Conservation (phyloP, 2,888 invertebrate genomes). For the Pyralis farinalis region DNA sequence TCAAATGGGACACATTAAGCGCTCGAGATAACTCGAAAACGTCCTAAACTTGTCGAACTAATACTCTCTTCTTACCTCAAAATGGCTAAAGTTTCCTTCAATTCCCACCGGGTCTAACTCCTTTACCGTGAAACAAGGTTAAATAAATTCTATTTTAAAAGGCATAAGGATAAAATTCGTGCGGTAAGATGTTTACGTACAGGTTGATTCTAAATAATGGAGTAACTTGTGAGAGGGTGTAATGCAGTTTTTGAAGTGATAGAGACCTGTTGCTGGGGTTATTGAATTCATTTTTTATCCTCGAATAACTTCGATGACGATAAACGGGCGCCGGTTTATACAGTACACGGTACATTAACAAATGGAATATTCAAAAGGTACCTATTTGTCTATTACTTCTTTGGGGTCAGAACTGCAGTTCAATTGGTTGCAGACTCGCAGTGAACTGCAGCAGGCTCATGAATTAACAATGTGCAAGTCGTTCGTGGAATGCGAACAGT, state of each 20-base stretch:
- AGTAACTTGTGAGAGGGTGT: slow-evolving; percentile 46
- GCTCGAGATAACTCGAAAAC: slow-evolving; percentile 57
- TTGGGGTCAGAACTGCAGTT: neutral
- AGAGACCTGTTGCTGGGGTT: slow-evolving; percentile 51
- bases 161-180: slow-evolving; percentile 27
- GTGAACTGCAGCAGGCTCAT: neutral
- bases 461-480: neutral
- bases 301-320: slow-evolving; percentile 21
- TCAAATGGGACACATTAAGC: slow-evolving; percentile 27
- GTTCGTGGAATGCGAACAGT: neutral
- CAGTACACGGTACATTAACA: neutral
- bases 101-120: slow-evolving; percentile 35
- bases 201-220: slow-evolving; percentile 53
- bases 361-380: neutral
- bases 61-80: slow-evolving; percentile 69
- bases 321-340: slow-evolving; percentile 1
- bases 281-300: slow-evolving; percentile 33
- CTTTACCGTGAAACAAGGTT: slow-evolving; percentile 21
- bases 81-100: slow-evolving; percentile 58
- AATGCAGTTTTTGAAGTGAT: slow-evolving; percentile 41
- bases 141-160: slow-evolving; percentile 31
- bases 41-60: slow-evolving; percentile 71
- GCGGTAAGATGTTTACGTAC: slow-evolving; percentile 21
- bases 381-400: neutral
- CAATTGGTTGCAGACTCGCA: too few relatives aligned